Percentiles rank a stretch among this genome's conserved stretches.
Conservation (phyloP, 2,113 vertebrate species). For the Plestiodon gilberti region DNA sequence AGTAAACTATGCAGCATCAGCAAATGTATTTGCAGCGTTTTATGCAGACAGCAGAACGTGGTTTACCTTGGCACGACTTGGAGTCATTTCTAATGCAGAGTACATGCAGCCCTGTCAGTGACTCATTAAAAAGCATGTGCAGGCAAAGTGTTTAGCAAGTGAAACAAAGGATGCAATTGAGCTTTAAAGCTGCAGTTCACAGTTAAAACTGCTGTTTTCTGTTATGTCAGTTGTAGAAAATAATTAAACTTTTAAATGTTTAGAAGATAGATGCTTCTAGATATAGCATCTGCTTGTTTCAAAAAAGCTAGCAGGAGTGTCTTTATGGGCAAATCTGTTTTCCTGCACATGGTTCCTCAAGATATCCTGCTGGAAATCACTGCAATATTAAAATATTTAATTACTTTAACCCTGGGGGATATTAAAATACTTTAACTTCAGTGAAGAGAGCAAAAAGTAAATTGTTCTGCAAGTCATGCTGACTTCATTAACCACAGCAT, state of each 20-base stretch:
- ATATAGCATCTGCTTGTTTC: slow-evolving; percentile 56
- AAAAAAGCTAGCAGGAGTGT: slow-evolving; percentile 44
- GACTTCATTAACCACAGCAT: slow-evolving; percentile 64
- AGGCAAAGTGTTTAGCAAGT: not conserved
- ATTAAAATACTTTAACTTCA: slow-evolving; percentile 66
- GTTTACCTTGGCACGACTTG: not conserved
- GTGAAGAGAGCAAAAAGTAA: slow-evolving; percentile 68
- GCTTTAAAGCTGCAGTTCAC: not conserved
- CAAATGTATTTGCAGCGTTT: not conserved
- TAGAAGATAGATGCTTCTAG: slow-evolving; percentile 52
- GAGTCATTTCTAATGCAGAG: not conserved
- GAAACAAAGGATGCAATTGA: not conserved
- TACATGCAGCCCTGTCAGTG: not conserved
- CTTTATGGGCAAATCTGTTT: slow-evolving; percentile 58
- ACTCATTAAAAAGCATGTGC: not conserved
- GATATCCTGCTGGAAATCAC: slow-evolving; percentile 63
- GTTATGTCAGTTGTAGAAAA: not conserved
- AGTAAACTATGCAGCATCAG: not conserved
- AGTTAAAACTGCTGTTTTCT: not conserved
- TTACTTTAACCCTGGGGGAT: slow-evolving; percentile 72
- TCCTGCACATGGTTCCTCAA: slow-evolving; percentile 41
- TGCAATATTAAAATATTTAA: slow-evolving; percentile 78
- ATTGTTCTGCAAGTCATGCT: slow-evolving; percentile 69
- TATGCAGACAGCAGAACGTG: not conserved
- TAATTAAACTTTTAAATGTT: slow-evolving; percentile 40